phyloP scores from a whole-genome alignment of 2,888 invertebrate genomes.

The Trissonchulus latispiculum region DNA sequence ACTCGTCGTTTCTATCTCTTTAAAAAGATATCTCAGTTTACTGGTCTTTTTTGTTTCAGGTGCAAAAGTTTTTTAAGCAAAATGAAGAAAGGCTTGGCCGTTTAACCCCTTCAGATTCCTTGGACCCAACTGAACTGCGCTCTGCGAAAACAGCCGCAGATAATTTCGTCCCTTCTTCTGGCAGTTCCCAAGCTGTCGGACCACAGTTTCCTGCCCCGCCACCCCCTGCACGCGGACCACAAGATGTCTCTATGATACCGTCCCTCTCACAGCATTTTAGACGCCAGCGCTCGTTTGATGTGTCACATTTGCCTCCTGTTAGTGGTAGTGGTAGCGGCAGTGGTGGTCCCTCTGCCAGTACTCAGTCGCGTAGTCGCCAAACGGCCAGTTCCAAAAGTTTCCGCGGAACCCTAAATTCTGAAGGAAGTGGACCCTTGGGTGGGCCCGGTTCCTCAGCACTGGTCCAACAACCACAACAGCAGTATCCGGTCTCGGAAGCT shows the following conservation, averaged over 20 bases:
- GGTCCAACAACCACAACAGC: too few species aligned
- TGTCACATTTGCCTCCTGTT: neutral
- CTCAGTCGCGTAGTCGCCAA: too few species aligned
- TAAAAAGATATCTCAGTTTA: too few species aligned
- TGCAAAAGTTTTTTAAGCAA: slow-evolving; percentile 24
- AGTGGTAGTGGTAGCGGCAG: neutral
- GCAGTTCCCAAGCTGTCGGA: neutral
- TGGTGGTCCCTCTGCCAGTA: too few species aligned
- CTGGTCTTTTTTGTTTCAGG: slow-evolving; percentile 11
- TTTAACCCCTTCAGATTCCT: too few species aligned
- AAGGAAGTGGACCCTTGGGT: neutral
- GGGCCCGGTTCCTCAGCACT: too few species aligned
- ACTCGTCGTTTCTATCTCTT: too few species aligned
- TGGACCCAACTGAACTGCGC: too few species aligned
- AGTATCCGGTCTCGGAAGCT: slow-evolving; percentile 36
- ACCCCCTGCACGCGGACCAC: neutral
- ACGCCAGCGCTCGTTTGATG: neutral
- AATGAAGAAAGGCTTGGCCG: slow-evolving; percentile 14
- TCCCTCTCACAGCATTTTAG: neutral
- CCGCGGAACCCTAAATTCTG: slow-evolving; percentile 19
- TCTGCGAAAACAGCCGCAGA: neutral
- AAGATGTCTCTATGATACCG: neutral
- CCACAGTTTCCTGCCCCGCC: neutral
- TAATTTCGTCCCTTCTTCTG: neutral
- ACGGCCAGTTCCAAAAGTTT: slow-evolving; percentile 6